Conservation (phyloP, 2,888 invertebrate species). For the Caenorhabditis drosophilae region DNA sequence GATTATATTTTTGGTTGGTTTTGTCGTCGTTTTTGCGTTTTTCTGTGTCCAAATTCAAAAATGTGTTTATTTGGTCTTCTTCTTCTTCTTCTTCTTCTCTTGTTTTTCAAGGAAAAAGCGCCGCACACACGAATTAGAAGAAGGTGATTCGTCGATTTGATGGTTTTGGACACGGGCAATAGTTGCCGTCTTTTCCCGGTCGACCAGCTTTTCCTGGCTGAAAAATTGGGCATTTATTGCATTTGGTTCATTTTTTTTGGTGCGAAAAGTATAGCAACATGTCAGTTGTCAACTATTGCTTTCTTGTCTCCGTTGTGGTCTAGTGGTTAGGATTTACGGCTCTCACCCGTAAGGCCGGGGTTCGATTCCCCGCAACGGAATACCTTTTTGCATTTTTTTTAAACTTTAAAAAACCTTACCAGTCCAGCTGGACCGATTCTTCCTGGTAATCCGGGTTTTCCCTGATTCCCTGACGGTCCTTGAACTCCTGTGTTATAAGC, state of each 20-base stretch:
- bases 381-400: constrained; percentile 5
- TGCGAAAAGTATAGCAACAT: neutral
- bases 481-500: constrained; percentile 16
- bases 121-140: too few relatives aligned
- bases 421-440: constrained; percentile 11
- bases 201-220: constrained; percentile 15
- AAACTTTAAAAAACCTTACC: constrained; percentile 7
- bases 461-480: constrained; percentile 20
- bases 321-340: constrained; percentile 46
- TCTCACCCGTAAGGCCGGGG: constrained; percentile 51
- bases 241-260: neutral
- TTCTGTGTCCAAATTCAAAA: too few relatives aligned
- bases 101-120: too few relatives aligned
- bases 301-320: constrained; percentile 31
- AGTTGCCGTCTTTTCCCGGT: constrained; percentile 27
- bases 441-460: constrained; percentile 23
- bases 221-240: neutral
- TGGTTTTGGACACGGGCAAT: constrained; percentile 21
- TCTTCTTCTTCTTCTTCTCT: too few relatives aligned
- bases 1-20: too few relatives aligned
- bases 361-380: constrained; percentile 53
- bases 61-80: too few relatives aligned
- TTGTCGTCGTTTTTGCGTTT: too few relatives aligned
- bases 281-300: neutral
- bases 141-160: too few relatives aligned